Evolutionary conservation across 1,140 invertebrate species (phyloP), one percentile per base, ranked within the genome.

Genomic region (Drosophila nannoptera): DNA sequence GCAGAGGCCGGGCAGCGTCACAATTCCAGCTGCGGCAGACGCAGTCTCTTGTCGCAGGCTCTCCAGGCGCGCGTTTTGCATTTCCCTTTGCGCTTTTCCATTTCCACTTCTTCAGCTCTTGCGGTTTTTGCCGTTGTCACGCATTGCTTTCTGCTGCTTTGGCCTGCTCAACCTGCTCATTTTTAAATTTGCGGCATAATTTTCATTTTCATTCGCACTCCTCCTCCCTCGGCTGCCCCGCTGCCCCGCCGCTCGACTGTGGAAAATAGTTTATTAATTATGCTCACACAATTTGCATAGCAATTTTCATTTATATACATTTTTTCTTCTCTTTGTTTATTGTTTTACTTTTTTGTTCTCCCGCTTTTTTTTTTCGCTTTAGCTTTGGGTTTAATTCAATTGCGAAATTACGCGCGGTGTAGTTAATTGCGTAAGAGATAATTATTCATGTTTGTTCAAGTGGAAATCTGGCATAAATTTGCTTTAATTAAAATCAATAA

Each of bases 341-440:
- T 22, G 22, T 22, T 22, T 22, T 22, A 2, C 3, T 22, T 22
- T 22, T 22, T 22, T 22, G 22, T 22, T 22, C 22, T 22, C 3
- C 3, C 22, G 22, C 3, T 22, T 22, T 11, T 29, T 46, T 49
- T 32, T 31, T 45, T 58, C 74, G 40, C 12, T 43, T 55, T 38
- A 4, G 31, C 12, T 49, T 40, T 12, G 16, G 42, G 56, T 60
- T 35, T 52, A 48, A 81, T 80, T 69, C 53, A 77, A 70, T 68
- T 60, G 73, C 68, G 45, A 67, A 71, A 78, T 72, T 83, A 56
- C 64, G 12, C 35, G 74, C 48, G 67, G 52, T 66, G 50, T 46
- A 43, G 31, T 69, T 78, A 83, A 83, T 83, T 83, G 75, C 83
- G 75, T 73, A 83, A 69, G 45, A 60, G 62, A 69, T 66, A 75